A percentile compares a stretch with the other conserved stretches of the same genome.
Evolutionary conservation across 2,888 invertebrate species (phyloP).

Genomic region (Incurvaria masculella): DNA sequence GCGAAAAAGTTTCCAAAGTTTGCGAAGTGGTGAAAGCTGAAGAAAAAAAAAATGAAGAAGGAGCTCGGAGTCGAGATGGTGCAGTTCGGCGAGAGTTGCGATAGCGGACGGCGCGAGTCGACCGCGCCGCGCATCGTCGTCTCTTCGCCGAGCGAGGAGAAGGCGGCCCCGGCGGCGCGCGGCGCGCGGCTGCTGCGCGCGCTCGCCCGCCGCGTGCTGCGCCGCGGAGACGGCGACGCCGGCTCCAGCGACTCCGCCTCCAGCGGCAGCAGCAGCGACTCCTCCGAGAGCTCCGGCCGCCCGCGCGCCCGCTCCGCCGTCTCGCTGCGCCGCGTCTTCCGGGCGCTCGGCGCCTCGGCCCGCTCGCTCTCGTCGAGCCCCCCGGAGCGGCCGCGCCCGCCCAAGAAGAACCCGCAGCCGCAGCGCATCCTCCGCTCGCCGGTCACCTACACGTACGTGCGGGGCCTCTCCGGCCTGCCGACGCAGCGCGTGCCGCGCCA

Average conservation of each 20-base stretch:
- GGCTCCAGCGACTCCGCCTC: conserved; percentile 46
- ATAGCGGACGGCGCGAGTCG: conserved; percentile 29
- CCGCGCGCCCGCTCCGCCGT: conserved; percentile 56
- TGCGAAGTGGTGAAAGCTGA: conserved; percentile 22
- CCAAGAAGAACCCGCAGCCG: conserved; percentile 61
- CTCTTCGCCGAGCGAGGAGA: conserved; percentile 48
- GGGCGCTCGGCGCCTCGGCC: conserved; percentile 61
- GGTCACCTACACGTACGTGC: conserved; percentile 75
- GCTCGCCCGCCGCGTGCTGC: conserved; percentile 60
- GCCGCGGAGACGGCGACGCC: conserved; percentile 43
- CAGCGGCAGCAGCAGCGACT: conserved; percentile 59
- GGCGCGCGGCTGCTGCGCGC: conserved; percentile 65
- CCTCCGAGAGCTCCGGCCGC: conserved; percentile 59
- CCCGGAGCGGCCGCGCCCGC: conserved; percentile 36
- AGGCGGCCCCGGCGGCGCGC: conserved; percentile 49
- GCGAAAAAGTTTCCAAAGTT: conserved; percentile 35
- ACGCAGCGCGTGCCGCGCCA: conserved; percentile 74
- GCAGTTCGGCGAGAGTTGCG: conserved; percentile 29
- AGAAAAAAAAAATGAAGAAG: conserved; percentile 49
- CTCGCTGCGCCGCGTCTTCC: conserved; percentile 69
- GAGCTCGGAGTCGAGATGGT: conserved; percentile 36
- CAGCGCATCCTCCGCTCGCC: conserved; percentile 76
- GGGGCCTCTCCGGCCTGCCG: conserved; percentile 76
- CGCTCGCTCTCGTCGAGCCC: conserved; percentile 65
- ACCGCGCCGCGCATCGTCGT: conserved; percentile 46